Base-by-base conservation (phyloP, 2,797 vertebrate genomes). In the Heterohyrax brucei region DNA sequence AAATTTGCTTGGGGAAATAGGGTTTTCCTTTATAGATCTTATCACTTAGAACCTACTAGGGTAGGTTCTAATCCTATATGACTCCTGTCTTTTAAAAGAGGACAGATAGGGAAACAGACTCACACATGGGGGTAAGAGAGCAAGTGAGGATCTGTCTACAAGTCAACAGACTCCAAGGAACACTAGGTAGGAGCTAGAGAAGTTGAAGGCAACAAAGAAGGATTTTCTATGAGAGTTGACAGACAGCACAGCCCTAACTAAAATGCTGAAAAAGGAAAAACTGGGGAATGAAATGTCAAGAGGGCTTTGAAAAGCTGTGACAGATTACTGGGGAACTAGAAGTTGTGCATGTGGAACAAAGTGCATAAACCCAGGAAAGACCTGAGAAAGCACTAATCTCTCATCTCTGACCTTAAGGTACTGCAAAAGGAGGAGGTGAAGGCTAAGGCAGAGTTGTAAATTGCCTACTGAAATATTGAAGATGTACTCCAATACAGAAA, bases 221-320 rank as follows among this genome's bases (percentile, higher is more conserved):
- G 66, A 30, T n/a, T 30, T 70, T 19, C 16, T n/a, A 6, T 9
- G n/a, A 33, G 13, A 70, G 10, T 14, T 70, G n/a, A 70, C 30
- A 70, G 68, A 70, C 30, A 26, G 22, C 66, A 68, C 9, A 68
- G 66, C 30, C 66, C 10, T n/a, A 12, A 87, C 13, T 53, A 86
- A 70, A 72, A 88, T 22, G 56, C 77, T 70, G 48, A 30, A 79
- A 91, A 91, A 77, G 39, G 59, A 82, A 75, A 91, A 66, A 13
- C 56, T 53, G 5, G 24, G 44, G 28, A 73, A 79, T 68, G 62
- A 82, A 18, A 59, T 39, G 12, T 89, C 30, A 5, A 87, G 44
- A 50, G 44, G 75, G 26, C 64, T 94, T 87, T 90, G 59, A 88
- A 85, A 93, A 91, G 46, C 24, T 14, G 7, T 12, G 18, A 24